phyloP scores from a whole-genome alignment of 2,113 vertebrate genomes.

The Haemorhous mexicanus region DNA sequence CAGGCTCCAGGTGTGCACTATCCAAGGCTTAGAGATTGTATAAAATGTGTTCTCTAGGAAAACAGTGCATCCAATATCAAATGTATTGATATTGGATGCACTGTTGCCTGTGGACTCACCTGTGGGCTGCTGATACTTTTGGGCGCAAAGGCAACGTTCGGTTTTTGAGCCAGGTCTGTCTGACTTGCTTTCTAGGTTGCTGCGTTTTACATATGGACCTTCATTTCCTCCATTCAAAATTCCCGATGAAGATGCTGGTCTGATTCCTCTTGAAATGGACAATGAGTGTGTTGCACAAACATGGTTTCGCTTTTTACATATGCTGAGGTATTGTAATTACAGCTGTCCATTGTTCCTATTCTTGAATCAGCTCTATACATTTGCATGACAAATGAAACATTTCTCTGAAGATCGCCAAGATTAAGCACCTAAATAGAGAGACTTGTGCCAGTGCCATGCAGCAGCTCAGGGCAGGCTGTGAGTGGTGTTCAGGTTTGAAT shows the following conservation, averaged over 20 bases:
- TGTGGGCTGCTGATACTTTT: neutral
- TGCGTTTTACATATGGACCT: slow-evolving; percentile 91
- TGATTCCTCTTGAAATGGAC: slow-evolving; percentile 94
- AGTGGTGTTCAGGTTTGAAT: neutral
- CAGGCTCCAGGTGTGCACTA: neutral
- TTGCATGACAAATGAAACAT: neutral
- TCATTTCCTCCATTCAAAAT: slow-evolving; percentile 95
- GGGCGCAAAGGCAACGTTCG: neutral
- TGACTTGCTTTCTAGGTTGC: slow-evolving; percentile 74
- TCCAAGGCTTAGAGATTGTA: neutral
- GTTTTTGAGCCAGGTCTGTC: neutral
- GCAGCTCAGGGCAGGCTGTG: neutral
- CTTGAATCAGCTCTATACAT: neutral
- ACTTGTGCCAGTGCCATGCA: neutral
- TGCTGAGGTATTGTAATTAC: slow-evolving; percentile 84
- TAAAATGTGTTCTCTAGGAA: neutral
- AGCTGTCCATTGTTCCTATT: neutral
- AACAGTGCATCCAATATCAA: no score
- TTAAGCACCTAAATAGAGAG: neutral
- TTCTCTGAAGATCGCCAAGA: neutral
- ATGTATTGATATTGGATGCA: no score
- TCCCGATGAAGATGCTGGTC: slow-evolving; percentile 89
- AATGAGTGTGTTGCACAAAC: slow-evolving; percentile 93
- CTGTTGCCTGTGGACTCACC: neutral
- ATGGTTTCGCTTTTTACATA: slow-evolving; percentile 97